phyloP scores from a whole-genome alignment of 2,113 vertebrate genomes.

The Ceratotherium simum region DNA sequence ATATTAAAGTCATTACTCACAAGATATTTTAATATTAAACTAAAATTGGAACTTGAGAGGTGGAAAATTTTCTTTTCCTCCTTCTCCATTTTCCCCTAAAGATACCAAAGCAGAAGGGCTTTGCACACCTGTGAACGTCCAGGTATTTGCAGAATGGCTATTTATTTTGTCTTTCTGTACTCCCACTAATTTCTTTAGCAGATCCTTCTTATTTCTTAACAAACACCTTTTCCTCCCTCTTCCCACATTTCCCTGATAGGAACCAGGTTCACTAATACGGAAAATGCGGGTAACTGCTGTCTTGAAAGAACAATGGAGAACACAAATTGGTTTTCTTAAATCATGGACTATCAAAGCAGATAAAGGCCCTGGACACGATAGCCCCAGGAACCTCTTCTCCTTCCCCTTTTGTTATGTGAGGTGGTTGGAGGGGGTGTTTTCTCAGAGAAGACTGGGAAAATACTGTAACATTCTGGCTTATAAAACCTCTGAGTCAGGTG shows the following conservation, averaged over 20 bases:
- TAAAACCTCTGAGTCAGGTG: background rate
- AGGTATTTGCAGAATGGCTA: background rate
- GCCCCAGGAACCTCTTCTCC: background rate
- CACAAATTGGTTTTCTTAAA: constrained; percentile 14
- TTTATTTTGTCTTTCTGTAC: background rate
- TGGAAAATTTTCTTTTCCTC: background rate
- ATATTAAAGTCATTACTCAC: background rate
- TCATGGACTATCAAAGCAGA: background rate
- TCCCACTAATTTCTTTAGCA: background rate
- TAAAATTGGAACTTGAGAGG: background rate
- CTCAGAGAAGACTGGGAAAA: background rate
- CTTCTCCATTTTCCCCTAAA: background rate
- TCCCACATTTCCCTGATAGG: background rate
- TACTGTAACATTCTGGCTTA: background rate
- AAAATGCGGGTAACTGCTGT: background rate
- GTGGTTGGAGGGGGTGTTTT: background rate
- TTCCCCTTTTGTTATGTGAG: background rate
- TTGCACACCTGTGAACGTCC: background rate
- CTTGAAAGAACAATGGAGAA: background rate
- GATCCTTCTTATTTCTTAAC: background rate
- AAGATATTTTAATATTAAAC: constrained; percentile 28
- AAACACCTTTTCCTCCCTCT: background rate
- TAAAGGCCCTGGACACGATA: background rate
- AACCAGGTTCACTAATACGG: background rate
- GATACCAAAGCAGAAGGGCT: background rate